A percentile compares a stretch with the other conserved stretches of the same genome.
phyloP scores from a whole-genome alignment of 1,140 invertebrate species.

The Cyrtorhinus lividipennis region DNA sequence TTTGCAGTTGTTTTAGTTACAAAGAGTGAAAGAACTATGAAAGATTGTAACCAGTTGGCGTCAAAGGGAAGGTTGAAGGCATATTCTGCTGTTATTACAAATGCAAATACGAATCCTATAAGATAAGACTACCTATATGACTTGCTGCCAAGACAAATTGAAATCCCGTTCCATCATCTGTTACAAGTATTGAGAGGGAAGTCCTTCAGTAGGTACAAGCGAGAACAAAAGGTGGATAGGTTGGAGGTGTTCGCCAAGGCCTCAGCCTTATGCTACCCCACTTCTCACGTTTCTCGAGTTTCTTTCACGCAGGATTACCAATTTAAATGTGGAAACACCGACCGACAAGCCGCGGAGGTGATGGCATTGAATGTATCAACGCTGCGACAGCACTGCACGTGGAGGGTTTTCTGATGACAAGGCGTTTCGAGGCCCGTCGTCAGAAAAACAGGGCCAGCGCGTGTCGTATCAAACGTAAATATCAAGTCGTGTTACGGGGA shows the following conservation, averaged over 20 bases:
- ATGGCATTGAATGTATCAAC: background rate
- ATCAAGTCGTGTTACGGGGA: too few relatives aligned
- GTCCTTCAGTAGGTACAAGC: background rate
- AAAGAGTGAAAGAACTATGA: too few relatives aligned
- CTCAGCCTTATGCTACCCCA: background rate
- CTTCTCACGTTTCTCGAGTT: background rate
- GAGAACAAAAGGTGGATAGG: background rate
- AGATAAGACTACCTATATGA: too few relatives aligned
- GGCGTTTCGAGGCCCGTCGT: background rate
- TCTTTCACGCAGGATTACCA: background rate
- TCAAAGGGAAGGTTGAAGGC: too few relatives aligned
- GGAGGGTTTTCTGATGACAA: constrained; percentile 1
- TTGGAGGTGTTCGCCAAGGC: background rate
- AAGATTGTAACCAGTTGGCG: too few relatives aligned
- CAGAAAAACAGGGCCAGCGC: background rate
- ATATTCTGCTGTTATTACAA: too few relatives aligned
- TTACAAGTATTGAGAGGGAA: background rate
- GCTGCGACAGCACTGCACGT: constrained; percentile 1
- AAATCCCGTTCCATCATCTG: too few relatives aligned
- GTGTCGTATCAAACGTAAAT: background rate
- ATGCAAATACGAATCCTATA: too few relatives aligned
- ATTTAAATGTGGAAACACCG: background rate
- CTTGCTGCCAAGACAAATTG: too few relatives aligned
- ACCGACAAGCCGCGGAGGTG: background rate
- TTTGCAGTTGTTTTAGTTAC: too few relatives aligned